phyloP scores from a whole-genome alignment of 2,888 invertebrate species.

The Drosophila gaucha region DNA sequence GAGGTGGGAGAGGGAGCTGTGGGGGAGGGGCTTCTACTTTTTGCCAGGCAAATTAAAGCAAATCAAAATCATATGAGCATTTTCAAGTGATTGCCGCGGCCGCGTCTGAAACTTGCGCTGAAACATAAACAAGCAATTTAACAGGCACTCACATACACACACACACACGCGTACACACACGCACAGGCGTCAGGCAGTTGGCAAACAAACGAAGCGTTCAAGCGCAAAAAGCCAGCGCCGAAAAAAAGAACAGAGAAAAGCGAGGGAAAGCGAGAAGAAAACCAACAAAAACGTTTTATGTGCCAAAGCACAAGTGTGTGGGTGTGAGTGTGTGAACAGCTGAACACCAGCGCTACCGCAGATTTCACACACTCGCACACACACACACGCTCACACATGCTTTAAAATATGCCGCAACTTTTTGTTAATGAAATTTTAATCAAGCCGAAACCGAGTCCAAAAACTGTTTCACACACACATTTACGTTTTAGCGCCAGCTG shows the following conservation, averaged over 20 bases:
- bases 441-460: conserved; percentile 53
- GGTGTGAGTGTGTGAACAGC: conserved; percentile 27
- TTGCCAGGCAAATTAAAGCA: conserved; percentile 69
- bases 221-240: conserved; percentile 69
- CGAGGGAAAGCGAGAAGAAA: conserved; percentile 14
- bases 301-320: conserved; percentile 34
- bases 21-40: conserved; percentile 16
- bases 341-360: conserved; percentile 52
- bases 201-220: conserved; percentile 81
- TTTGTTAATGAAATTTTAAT: conserved; percentile 79
- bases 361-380: conserved; percentile 63
- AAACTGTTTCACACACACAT: conserved; percentile 29
- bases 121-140: conserved; percentile 77
- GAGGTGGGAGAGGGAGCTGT: background rate
- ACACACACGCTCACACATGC: conserved; percentile 41
- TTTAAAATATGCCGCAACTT: conserved; percentile 76
- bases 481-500: conserved; percentile 35
- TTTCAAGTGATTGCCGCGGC: conserved; percentile 69
- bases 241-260: conserved; percentile 26
- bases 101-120: conserved; percentile 43
- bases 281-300: conserved; percentile 69
- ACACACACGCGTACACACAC: conserved; percentile 6
- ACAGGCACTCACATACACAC: conserved; percentile 52
- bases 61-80: conserved; percentile 76
- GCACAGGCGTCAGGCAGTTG: conserved; percentile 64